Evolutionary conservation across 2,113 vertebrate species (phyloP).

Genomic region (Gymnogyps californianus): DNA sequence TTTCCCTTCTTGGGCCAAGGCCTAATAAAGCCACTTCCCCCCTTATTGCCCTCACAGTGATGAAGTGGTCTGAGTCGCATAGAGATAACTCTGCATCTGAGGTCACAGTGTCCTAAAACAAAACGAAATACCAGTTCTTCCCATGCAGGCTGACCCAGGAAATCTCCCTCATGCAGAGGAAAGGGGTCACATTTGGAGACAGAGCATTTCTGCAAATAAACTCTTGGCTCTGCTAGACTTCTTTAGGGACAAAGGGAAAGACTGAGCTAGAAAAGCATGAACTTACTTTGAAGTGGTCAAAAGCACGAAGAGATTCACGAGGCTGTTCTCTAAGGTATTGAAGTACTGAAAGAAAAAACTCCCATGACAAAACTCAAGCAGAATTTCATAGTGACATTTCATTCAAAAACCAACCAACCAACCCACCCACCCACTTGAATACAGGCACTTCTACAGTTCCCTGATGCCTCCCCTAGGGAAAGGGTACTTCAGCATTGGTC

Average conservation of each 20-base stretch:
- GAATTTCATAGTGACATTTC: background rate
- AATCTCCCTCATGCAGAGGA: background rate
- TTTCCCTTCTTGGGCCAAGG: background rate
- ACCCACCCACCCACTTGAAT: background rate
- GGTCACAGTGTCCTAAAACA: background rate
- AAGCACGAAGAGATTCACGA: conserved; percentile 94
- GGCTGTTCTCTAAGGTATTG: conserved; percentile 93
- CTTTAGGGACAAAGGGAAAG: background rate
- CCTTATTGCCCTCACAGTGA: background rate
- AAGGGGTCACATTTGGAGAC: background rate
- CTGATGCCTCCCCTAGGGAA: background rate
- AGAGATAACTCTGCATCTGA: background rate
- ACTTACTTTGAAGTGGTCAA: conserved; percentile 98
- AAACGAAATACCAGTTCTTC: background rate
- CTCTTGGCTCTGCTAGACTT: background rate
- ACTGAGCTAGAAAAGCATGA: background rate
- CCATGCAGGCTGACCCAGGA: background rate
- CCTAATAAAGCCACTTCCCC: background rate
- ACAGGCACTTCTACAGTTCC: background rate
- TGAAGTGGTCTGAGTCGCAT: background rate
- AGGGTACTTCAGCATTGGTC: background rate
- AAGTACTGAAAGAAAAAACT: conserved; percentile 84
- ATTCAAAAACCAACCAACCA: background rate
- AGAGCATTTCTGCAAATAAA: background rate
- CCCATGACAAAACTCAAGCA: background rate